Conservation (phyloP, 2,888 invertebrate genomes). For the Mythimna albipuncta region DNA sequence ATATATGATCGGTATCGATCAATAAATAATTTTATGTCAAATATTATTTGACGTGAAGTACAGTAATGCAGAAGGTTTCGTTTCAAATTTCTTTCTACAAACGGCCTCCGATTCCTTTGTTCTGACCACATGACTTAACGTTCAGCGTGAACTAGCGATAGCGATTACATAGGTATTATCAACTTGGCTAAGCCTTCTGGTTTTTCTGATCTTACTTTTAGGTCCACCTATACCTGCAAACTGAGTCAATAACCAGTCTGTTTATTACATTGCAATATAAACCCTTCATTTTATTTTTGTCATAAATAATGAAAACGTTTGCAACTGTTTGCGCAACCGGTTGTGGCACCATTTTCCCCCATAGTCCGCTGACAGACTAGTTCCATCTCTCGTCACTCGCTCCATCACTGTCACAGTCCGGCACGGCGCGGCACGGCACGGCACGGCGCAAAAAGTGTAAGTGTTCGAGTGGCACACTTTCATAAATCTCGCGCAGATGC, state of each 20-base stretch:
- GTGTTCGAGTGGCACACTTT: constrained; percentile 72
- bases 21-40: no score
- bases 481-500: constrained; percentile 82
- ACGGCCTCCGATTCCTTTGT: no score
- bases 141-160: no score
- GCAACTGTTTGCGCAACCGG: constrained; percentile 14
- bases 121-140: no score
- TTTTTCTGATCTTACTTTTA: not conserved
- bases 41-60: not conserved
- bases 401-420: constrained; percentile 69
- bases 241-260: not conserved
- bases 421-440: constrained; percentile 41
- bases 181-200: no score
- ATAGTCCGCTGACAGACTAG: constrained; percentile 21
- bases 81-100: no score
- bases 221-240: not conserved
- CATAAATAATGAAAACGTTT: not conserved
- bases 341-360: not conserved
- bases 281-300: not conserved
- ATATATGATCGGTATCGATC: not conserved
- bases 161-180: no score
- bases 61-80: no score
- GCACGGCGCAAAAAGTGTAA: constrained; percentile 67
- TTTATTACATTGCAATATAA: not conserved
- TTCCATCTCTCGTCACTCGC: constrained; percentile 52